Conservation (phyloP, 2,113 vertebrate genomes). For the Gambusia holbrooki region DNA sequence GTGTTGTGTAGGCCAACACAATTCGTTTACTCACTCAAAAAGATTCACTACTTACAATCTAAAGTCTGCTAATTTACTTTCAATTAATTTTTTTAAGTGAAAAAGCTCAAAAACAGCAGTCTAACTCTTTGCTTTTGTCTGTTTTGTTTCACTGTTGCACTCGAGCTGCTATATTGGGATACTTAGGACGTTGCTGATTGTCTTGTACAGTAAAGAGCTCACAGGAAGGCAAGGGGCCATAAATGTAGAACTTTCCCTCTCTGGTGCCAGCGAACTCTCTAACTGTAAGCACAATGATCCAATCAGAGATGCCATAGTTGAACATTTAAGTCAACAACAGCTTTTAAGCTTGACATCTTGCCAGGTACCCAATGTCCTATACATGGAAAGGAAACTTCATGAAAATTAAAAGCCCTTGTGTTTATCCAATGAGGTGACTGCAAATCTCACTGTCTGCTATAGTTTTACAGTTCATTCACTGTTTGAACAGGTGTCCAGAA, state of each 20-base stretch:
- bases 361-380: constrained; percentile 28
- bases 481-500: constrained; percentile 44
- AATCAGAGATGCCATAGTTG: constrained; percentile 46
- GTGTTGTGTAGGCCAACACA: too few species aligned
- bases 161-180: constrained; percentile 28
- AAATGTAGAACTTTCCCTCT: constrained; percentile 37
- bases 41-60: too few species aligned
- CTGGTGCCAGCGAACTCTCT: constrained; percentile 43
- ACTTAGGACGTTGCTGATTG: constrained; percentile 30
- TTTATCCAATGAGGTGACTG: constrained; percentile 32
- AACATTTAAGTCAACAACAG: constrained; percentile 15
- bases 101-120: neutral
- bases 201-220: constrained; percentile 54
- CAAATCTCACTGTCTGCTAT: constrained; percentile 3
- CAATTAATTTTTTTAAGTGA: neutral
- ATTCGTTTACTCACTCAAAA: too few species aligned
- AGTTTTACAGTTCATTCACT: constrained; percentile 17
- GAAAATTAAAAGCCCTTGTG: constrained; percentile 31
- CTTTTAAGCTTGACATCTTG: constrained; percentile 24
- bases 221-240: constrained; percentile 32
- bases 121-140: neutral
- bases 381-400: constrained; percentile 23
- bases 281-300: constrained; percentile 53
- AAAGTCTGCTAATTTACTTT: too few species aligned
- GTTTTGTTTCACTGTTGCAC: constrained; percentile 9